Evolutionary conservation across 1,140 invertebrate genomes (phyloP), one percentile per base, ranked within the genome.

Genomic region (Spodoptera litura): DNA sequence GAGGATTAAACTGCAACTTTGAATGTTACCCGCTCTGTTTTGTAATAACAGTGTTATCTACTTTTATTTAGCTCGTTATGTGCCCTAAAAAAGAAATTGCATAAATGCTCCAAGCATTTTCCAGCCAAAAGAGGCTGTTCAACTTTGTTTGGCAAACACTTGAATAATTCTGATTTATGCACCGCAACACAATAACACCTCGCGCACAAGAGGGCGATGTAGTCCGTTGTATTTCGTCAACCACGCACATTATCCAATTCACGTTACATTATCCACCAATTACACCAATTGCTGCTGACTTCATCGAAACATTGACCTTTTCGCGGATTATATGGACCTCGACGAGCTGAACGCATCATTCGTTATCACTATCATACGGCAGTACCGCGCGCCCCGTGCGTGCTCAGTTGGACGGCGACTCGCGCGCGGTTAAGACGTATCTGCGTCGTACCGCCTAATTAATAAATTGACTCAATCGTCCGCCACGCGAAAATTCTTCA

Each of bases 281-380:
- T 89, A 83, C 85, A 85, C 79, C 88, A 91, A 89, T 91, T 89
- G 88, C 52, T 78, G 61, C 72, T 88, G 88, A 91, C 89, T 91
- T 88, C 87, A 90, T 85, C 87, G 85, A 93, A 93, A 91, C 91
- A 91, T 93, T 93, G 91, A 93, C 91, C 91, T 92, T 93, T 85
- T 87, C 78, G 85, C 84, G 87, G 88, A 87, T 89, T 88, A 90
- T 78, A 80, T 62, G 73, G 51, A 75, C 73, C 66, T 66, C 55
- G 20, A 4, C 61, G 38, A 44, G 49, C 58, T 53, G 49, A 61
- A 62, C 73, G 72, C 70, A 73, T 80, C 81, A 77, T 68, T 66
- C 79, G 78, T 90, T 91, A 91, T 90, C 89, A 92, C 81, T 87
- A 87, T 86, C 88, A 85, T 86, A 81, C 79, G 78, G 70, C 78